A percentile compares a stretch with the other conserved stretches of the same genome.
Conservation (phyloP, 2,888 invertebrate species). For the Rhagonycha lutea region DNA sequence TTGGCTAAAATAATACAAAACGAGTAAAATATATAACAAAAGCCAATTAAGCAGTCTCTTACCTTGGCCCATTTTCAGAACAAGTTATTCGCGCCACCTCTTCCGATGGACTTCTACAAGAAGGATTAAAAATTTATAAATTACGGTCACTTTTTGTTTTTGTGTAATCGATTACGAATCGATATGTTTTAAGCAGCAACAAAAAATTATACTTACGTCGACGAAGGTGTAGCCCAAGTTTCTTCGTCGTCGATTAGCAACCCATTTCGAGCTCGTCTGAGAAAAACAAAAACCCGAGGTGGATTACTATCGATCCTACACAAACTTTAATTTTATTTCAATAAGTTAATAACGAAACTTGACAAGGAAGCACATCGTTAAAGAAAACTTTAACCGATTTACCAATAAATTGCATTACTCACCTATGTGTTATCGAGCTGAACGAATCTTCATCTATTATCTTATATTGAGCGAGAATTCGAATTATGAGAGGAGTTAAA, state of each 20-base stretch:
- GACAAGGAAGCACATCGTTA: neutral
- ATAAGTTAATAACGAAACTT: neutral
- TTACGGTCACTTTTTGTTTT: slow-evolving; percentile 14
- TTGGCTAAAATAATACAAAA: slow-evolving; percentile 26
- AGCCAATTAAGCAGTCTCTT: neutral
- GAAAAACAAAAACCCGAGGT: slow-evolving; percentile 1
- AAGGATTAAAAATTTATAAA: neutral
- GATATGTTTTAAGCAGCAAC: slow-evolving; percentile 11
- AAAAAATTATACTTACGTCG: slow-evolving; percentile 36
- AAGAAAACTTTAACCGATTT: neutral
- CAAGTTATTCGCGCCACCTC: neutral
- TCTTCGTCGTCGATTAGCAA: slow-evolving; percentile 40
- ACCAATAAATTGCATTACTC: slow-evolving; percentile 1
- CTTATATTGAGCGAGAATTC: slow-evolving; percentile 48
- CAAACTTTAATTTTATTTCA: neutral
- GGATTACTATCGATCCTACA: neutral
- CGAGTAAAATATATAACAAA: neutral
- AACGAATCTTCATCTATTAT: slow-evolving; percentile 39
- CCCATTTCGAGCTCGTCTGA: slow-evolving; percentile 38
- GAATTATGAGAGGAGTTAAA: slow-evolving; percentile 50
- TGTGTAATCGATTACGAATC: slow-evolving; percentile 8
- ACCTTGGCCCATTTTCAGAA: neutral
- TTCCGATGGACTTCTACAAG: slow-evolving; percentile 10
- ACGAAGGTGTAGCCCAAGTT: slow-evolving; percentile 42
- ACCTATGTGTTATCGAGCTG: slow-evolving; percentile 44